Conservation (phyloP, 1,140 invertebrate species). For the Marisa cornuarietis region DNA sequence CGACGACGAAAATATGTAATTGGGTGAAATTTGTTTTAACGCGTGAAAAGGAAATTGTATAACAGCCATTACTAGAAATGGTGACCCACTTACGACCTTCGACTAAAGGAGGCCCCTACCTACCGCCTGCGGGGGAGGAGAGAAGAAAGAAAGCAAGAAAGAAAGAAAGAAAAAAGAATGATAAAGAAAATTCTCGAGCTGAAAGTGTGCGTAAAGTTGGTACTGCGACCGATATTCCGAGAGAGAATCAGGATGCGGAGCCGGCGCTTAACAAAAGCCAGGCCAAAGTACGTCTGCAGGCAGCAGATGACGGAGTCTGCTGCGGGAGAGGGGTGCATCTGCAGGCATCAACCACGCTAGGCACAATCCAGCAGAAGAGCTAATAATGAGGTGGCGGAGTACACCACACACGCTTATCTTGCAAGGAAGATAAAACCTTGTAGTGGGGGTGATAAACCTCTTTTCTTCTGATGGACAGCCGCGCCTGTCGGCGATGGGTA, state of each 20-base stretch:
- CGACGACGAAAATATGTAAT: too few relatives aligned
- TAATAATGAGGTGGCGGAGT: constrained; percentile 15
- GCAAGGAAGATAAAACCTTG: constrained; percentile 9
- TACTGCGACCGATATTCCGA: not conserved
- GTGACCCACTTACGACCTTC: too few relatives aligned
- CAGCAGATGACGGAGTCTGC: too few relatives aligned
- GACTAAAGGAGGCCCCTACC: not conserved
- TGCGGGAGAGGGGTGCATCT: too few relatives aligned
- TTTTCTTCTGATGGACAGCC: constrained; percentile 8
- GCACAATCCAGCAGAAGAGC: not conserved
- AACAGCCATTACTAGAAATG: too few relatives aligned
- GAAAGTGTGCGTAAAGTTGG: not conserved
- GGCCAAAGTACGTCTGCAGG: too few relatives aligned
- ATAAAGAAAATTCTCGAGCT: not conserved
- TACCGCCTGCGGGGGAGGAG: not conserved
- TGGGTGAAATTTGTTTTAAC: too few relatives aligned
- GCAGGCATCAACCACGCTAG: too few relatives aligned
- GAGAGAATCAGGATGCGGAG: not conserved
- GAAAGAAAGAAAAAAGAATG: not conserved
- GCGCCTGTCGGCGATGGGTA: not conserved
- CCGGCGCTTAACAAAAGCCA: too few relatives aligned
- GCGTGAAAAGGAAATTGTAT: too few relatives aligned
- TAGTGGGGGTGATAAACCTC: constrained; percentile 8
- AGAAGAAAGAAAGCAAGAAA: not conserved
- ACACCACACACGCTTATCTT: constrained; percentile 13